Conservation (phyloP, 2,797 vertebrate species). For the Ctenopoma kingsleyae region DNA sequence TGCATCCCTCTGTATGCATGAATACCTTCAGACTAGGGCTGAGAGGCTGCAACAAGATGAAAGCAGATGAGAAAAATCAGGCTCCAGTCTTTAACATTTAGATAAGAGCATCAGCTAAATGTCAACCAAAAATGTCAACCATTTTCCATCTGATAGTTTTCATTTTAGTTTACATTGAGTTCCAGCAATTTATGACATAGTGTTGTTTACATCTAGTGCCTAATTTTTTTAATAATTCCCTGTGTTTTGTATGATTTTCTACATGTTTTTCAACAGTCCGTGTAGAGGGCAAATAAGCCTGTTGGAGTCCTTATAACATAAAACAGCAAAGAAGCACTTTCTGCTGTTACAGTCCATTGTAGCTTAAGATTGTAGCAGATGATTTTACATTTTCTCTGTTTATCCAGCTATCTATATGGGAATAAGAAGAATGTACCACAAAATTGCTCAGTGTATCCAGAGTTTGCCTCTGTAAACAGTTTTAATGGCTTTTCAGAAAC, state of each 20-base stretch:
- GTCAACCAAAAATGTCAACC: slow-evolving; percentile 9
- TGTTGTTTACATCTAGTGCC: neutral
- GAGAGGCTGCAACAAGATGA: slow-evolving; percentile 26
- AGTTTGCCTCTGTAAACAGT: slow-evolving; percentile 26
- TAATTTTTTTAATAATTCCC: neutral
- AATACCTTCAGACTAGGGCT: slow-evolving; percentile 49
- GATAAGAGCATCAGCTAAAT: slow-evolving; percentile 49
- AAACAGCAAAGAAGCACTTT: neutral
- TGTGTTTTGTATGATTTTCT: neutral
- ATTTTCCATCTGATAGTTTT: neutral
- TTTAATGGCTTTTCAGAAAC: slow-evolving; percentile 65
- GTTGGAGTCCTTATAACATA: too few relatives aligned
- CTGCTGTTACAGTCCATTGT: neutral
- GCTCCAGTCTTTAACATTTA: slow-evolving; percentile 52
- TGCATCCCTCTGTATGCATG: slow-evolving; percentile 61
- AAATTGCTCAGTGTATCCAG: slow-evolving; percentile 13
- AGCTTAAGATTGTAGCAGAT: neutral
- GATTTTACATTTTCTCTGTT: neutral
- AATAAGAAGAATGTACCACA: neutral
- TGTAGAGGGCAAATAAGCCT: neutral
- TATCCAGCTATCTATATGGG: slow-evolving; percentile 1
- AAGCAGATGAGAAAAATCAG: slow-evolving; percentile 36
- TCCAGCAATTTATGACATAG: neutral
- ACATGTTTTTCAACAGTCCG: neutral
- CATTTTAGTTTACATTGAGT: neutral